These are phyloP conservation scores for Arnoldichthys spilopterus DNA, from an alignment of 2,797 vertebrate species.

Conservation along the genomic window DNA sequence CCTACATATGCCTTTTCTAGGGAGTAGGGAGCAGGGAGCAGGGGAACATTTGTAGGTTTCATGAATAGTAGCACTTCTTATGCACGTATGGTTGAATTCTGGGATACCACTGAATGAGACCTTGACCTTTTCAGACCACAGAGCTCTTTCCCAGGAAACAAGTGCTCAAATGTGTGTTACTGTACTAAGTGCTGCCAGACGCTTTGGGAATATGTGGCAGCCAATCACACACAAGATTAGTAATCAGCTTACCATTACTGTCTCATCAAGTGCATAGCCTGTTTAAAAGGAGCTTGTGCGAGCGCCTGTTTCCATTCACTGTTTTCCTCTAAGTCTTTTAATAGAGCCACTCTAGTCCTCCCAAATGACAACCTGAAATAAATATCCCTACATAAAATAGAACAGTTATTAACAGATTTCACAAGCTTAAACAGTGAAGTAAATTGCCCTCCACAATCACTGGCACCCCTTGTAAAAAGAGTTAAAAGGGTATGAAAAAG, in stretches of 20 bases:
- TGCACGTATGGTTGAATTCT: too few relatives aligned
- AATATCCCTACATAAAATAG: background rate
- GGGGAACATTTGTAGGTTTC: too few relatives aligned
- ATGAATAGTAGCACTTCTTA: too few relatives aligned
- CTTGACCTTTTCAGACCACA: too few relatives aligned
- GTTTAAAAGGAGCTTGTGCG: background rate
- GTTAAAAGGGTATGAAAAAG: too few relatives aligned
- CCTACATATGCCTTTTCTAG: too few relatives aligned
- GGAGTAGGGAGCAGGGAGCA: too few relatives aligned
- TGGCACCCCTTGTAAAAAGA: too few relatives aligned
- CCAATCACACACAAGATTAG: conserved; percentile 62
- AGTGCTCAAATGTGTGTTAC: conserved; percentile 4
- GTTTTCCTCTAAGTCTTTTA: background rate
- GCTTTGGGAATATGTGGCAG: conserved; percentile 54
- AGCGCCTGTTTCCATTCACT: conserved; percentile 7
- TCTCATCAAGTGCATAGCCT: conserved; percentile 15
- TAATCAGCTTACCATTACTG: conserved; percentile 64
- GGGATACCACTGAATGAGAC: too few relatives aligned
- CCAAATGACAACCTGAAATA: too few relatives aligned
- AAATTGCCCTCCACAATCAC: too few relatives aligned
- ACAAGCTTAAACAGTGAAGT: background rate
- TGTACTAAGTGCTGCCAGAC: background rate
- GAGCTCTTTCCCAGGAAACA: background rate
- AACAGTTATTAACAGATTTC: background rate
- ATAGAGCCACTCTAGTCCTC: background rate